Base-by-base conservation (phyloP, 2,888 invertebrate genomes). In the Cerastis rubricosa region DNA sequence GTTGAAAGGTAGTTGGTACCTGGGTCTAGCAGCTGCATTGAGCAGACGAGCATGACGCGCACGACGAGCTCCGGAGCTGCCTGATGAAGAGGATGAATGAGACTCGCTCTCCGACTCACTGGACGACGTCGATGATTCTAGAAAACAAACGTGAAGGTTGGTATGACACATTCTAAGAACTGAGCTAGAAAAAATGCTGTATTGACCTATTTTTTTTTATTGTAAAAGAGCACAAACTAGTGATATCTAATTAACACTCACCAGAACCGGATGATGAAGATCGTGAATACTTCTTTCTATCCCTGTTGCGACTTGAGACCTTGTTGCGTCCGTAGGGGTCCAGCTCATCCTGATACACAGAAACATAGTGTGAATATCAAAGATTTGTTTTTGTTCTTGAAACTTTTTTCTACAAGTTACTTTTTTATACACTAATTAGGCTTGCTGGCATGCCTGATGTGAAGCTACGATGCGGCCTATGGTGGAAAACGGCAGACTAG, bases 61-160 rank as follows among this genome's bases (percentile, higher is more conserved):
- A 14, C 96, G 94, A 2, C 95, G 90, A 43, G 96, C 94, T 2
- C 95, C 95, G 25, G 97, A 97, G 80, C 96, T 96, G 80, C 96
- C 96, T 63, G 96, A 96, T 2, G 97, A 94, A 4, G 97, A 96
- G 19, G 97, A 96, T 71, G 97, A 95, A 25, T 93, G 96, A 0
- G 97, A 95, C 80, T 96, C 97, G 89, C 96, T 97, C 88, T 97
- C 97, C 0, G 97, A 96, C 80, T 96, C 97, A 78, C 96, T 96
- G 1, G 97, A 96, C 49, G 97, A 94, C 9, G 97, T 91, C 19
- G 97, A 96, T 2, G 97, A 95, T 83, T 97, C 97, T 97, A 87
- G 64, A 12, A 86, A 74, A 61, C 2, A 70, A 68, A 67, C 8
- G 12, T 12, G 6, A 14, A n/a, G n/a, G 9, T 61, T 45, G n/a